Evolutionary conservation across 1,140 invertebrate genomes (phyloP), one percentile per base, ranked within the genome.

Genomic region (Hyles euphorbiae): DNA sequence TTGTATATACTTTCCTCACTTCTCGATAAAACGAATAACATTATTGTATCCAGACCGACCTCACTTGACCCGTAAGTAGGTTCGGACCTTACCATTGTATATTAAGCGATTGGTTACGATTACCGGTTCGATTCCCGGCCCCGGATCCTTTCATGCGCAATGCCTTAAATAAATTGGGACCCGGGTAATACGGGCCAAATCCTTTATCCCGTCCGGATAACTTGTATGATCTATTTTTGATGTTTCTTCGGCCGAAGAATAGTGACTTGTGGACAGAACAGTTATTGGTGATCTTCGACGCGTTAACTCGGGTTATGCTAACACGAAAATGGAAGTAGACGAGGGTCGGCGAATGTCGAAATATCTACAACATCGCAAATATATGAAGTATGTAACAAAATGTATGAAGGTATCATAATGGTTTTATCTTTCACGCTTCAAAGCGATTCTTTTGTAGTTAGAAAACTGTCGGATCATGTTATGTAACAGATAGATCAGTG

Each of bases 151-250:
- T 54, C 53, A 44, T 11, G 40, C 53, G 53, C 12, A 33, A 44
- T 53, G 36, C 53, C 43, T 45, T 45, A 43, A 54, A 54, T 54
- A 54, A 54, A 54, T 54, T 32, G 33, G 34, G 36, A 44, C 40
- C 40, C 53, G 11, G 34, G 51, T 53, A 53, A 53, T 12, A 36
- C n/a, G 36, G 40, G 22, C 40, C 33, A 54, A 54, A 54, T 44
- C 53, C 53, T 44, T 32, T 43, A 54, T 54, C 53, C 36, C 11
- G 36, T 9, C 36, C 53, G 53, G 53, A 54, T 53, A 53, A 54
- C 5, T 45, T 54, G 5, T 32, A 54, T 54, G 40, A 54, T 54
- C 40, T 54, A 54, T 54, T 44, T 44, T 43, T 54, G 53, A 54
- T 45, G 12, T 54, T 44, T 43, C 40, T 44, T 36, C 47, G 22